Base-by-base conservation (phyloP, 2,113 vertebrate genomes). In the Accipiter virgatus region DNA sequence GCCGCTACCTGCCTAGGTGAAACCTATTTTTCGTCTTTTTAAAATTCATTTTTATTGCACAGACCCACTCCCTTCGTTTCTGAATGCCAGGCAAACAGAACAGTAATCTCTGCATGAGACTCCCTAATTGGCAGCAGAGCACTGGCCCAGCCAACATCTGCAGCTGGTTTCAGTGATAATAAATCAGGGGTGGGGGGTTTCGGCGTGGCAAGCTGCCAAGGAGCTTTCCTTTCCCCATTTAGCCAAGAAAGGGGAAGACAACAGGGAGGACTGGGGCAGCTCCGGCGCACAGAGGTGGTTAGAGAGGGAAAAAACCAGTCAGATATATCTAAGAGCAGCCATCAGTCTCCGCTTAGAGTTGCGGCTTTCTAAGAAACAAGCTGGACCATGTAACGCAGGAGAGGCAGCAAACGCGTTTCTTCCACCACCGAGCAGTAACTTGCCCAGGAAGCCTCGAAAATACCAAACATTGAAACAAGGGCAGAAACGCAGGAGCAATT, bases 61-160 rank as follows among this genome's bases (percentile, higher is more conserved):
- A 67, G 86, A 16, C 85, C 50, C 36, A 0, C 48, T 90, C 86
- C 90, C 67, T 48, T 94, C 91, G 18, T 14, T 47, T 27, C 81
- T 14, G 53, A 70, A 36, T 90, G 93, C 97, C 95, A 96, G 75
- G 98, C 90, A 17, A 83, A 43, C 82, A 38, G 92, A 81, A 67
- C 97, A 91, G 93, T 93, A 88, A 97, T 98, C 97, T 97, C 98
- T 93, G 98, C 98, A 98, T 99, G 98, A 98, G 98, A 97, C 97
- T 97, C 95, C 98, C 92, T 99, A 99, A 99, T 99, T 98, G 98
- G 98, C 98, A 97, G 97, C 98, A 98, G 98, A 98, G 98, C 94
- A 79, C 97, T 68, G 97, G 98, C 97, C 97, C 83, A 88, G 98
- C 98, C 97, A 91, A 99, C 99, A 99, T 99, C 98, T 99, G 99